Evolutionary conservation across 2,797 vertebrate genomes (phyloP).

Genomic region (Echeneis naucrates): DNA sequence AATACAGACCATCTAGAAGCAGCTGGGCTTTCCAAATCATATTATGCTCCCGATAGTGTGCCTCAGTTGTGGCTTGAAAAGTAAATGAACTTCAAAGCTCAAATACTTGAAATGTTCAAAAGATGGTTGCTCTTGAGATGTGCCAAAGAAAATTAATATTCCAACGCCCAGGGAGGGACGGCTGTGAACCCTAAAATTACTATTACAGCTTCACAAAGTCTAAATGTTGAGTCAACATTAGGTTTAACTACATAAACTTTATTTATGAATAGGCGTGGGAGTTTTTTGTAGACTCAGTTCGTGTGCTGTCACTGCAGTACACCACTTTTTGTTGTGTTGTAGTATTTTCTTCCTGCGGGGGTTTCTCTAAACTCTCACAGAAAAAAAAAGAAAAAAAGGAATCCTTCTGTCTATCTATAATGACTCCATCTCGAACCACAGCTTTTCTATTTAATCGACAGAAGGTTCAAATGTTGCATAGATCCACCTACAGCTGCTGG

Average conservation of each 20-base stretch:
- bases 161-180: background rate
- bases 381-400: background rate
- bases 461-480: slow-evolving; percentile 21
- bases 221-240: background rate
- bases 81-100: no score
- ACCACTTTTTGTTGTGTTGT: background rate
- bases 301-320: background rate
- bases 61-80: no score
- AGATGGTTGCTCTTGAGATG: no score
- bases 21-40: background rate
- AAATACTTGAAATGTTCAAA: no score
- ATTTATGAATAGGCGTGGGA: background rate
- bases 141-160: background rate
- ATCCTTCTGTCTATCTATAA: background rate
- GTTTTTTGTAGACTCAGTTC: background rate
- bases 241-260: background rate
- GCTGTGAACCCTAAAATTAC: background rate
- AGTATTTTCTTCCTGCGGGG: background rate
- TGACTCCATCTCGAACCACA: background rate
- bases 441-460: slow-evolving; percentile 13
- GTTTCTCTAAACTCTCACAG: background rate
- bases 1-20: background rate
- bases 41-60: no score
- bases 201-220: background rate
- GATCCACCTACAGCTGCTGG: slow-evolving; percentile 40